phyloP scores from a whole-genome alignment of 2,888 invertebrate genomes.

The Eupithecia abbreviata region DNA sequence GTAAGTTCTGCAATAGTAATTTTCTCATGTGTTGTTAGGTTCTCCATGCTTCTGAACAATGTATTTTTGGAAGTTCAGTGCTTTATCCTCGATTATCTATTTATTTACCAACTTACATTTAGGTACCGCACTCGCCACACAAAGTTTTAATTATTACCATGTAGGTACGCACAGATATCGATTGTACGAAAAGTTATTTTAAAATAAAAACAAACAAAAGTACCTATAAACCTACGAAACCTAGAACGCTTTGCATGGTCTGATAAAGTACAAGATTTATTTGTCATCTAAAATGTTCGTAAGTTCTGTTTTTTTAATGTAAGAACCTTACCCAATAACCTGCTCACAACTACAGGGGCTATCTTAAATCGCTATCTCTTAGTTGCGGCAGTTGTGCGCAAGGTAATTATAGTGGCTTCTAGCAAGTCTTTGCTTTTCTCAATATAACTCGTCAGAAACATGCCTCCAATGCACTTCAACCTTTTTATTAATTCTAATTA shows the following conservation, averaged over 20 bases:
- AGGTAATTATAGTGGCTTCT: too few relatives aligned
- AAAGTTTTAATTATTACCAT: neutral
- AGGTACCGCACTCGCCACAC: neutral
- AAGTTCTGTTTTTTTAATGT: too few relatives aligned
- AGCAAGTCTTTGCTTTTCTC: too few relatives aligned
- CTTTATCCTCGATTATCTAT: neutral
- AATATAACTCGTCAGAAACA: too few relatives aligned
- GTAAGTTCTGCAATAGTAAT: conserved; percentile 70
- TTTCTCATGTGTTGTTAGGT: conserved; percentile 32
- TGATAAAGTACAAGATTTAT: neutral
- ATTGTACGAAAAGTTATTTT: neutral
- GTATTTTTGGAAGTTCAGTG: conserved; percentile 24
- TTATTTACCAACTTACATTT: neutral
- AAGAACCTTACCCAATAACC: too few relatives aligned
- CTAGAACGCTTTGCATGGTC: neutral
- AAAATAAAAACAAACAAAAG: neutral
- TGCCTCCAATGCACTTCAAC: too few relatives aligned
- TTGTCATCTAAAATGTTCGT: neutral
- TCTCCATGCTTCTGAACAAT: conserved; percentile 57
- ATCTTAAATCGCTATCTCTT: too few relatives aligned
- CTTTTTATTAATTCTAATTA: too few relatives aligned
- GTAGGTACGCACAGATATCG: neutral
- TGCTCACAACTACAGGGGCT: too few relatives aligned
- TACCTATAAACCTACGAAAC: neutral
- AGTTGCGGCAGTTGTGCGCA: too few relatives aligned